A percentile compares a stretch with the other conserved stretches of the same genome.
Conservation (phyloP, 2,888 invertebrate genomes). For the Aphidoletes aphidimyza region DNA sequence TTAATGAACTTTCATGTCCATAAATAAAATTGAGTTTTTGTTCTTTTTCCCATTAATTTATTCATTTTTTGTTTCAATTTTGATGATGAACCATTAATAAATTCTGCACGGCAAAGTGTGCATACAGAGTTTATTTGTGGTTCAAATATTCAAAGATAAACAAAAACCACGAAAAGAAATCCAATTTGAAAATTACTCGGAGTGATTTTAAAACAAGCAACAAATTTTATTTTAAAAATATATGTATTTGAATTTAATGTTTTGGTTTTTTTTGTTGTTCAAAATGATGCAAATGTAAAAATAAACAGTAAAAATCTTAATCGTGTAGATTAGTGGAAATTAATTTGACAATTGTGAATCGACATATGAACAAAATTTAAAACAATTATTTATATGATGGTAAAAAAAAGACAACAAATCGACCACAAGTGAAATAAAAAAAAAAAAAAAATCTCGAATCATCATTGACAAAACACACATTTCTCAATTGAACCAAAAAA, state of each 20-base stretch:
- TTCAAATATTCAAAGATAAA: no score
- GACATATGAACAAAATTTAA: constrained; percentile 32
- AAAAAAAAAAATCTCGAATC: constrained; percentile 5
- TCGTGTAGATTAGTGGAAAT: constrained; percentile 13
- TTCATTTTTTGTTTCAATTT: background rate
- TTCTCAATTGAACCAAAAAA: background rate
- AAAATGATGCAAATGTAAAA: background rate
- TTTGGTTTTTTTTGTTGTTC: no score
- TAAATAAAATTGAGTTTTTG: constrained; percentile 36
- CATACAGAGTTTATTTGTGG: no score
- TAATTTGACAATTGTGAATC: background rate
- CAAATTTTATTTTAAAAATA: no score
- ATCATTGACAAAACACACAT: background rate
- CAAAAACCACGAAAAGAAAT: no score
- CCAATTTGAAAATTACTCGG: no score
- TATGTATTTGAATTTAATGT: background rate
- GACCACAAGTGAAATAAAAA: no score
- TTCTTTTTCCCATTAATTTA: constrained; percentile 34
- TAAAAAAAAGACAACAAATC: background rate
- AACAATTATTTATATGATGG: background rate
- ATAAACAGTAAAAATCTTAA: background rate
- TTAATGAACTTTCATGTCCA: constrained; percentile 18
- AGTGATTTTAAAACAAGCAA: no score
- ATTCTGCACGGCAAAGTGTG: no score
- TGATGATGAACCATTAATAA: background rate